A percentile compares a stretch with the other conserved stretches of the same genome.
Conservation (phyloP, 2,113 vertebrate species). For the Genyomyrus donnyi region DNA sequence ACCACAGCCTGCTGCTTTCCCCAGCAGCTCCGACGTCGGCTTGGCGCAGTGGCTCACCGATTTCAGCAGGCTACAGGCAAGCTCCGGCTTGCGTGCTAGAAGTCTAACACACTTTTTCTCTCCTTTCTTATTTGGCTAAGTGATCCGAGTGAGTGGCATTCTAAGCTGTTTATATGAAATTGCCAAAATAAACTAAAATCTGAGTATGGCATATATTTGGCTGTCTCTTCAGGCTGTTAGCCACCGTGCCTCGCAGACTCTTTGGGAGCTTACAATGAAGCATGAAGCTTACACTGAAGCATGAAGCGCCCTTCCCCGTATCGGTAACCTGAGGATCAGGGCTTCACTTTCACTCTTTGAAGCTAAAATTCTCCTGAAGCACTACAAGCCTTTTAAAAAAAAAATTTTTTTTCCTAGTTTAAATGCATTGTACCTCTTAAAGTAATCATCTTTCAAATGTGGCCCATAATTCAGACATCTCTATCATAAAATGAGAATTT, state of each 20-base stretch:
- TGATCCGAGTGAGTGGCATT: not conserved
- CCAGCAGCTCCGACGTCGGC: conserved; percentile 49
- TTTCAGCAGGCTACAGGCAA: conserved; percentile 43
- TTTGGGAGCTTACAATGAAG: not conserved
- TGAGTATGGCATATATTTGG: not conserved
- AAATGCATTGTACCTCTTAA: not conserved
- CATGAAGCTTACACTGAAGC: not conserved
- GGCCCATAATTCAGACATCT: not conserved
- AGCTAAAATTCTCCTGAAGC: not conserved
- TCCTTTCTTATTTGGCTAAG: not conserved
- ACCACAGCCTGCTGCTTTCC: conserved; percentile 41
- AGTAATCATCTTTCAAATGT: not conserved
- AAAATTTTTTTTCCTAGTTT: not conserved
- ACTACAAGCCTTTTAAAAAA: not conserved
- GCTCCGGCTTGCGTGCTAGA: not conserved
- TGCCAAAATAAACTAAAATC: not conserved
- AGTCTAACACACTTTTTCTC: not conserved
- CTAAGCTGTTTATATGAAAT: not conserved
- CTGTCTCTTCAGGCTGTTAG: not conserved
- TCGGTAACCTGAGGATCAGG: not conserved
- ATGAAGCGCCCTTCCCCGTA: not conserved
- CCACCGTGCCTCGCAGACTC: not conserved
- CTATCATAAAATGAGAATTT: conserved; percentile 3
- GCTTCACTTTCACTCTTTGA: not conserved
- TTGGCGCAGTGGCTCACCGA: conserved; percentile 35